Conservation (phyloP, 2,888 invertebrate genomes). For the Tyria jacobaeae region DNA sequence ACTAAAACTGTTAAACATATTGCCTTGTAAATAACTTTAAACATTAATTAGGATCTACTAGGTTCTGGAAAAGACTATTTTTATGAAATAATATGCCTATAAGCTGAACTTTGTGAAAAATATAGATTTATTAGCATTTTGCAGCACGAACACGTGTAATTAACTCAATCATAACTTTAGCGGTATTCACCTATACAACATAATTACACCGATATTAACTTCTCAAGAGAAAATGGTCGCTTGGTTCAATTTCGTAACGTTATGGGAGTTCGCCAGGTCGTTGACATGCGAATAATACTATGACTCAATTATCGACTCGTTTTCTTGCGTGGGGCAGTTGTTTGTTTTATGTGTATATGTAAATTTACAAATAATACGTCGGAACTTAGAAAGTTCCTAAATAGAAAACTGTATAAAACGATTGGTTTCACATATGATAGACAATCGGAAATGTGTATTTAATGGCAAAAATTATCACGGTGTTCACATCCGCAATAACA, state of each 20-base stretch:
- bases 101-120: not conserved
- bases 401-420: constrained; percentile 3
- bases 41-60: too few relatives aligned
- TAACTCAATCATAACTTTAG: too few relatives aligned
- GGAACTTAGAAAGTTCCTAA: constrained; percentile 12
- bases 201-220: constrained; percentile 11
- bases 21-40: too few relatives aligned
- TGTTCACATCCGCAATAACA: not conserved
- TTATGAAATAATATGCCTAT: too few relatives aligned
- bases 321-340: constrained; percentile 12
- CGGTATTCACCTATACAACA: not conserved
- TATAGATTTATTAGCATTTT: not conserved
- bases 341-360: constrained; percentile 6
- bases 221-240: constrained; percentile 22
- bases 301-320: constrained; percentile 31
- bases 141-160: too few relatives aligned
- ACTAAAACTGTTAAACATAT: too few relatives aligned
- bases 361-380: not conserved
- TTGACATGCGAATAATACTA: constrained; percentile 24
- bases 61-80: too few relatives aligned
- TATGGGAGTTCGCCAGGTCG: constrained; percentile 30
- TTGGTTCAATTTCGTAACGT: constrained; percentile 28
- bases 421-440: not conserved
- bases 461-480: not conserved
- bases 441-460: not conserved